Base-by-base conservation (phyloP, 2,113 vertebrate genomes). In the Erythrolamprus reginae region DNA sequence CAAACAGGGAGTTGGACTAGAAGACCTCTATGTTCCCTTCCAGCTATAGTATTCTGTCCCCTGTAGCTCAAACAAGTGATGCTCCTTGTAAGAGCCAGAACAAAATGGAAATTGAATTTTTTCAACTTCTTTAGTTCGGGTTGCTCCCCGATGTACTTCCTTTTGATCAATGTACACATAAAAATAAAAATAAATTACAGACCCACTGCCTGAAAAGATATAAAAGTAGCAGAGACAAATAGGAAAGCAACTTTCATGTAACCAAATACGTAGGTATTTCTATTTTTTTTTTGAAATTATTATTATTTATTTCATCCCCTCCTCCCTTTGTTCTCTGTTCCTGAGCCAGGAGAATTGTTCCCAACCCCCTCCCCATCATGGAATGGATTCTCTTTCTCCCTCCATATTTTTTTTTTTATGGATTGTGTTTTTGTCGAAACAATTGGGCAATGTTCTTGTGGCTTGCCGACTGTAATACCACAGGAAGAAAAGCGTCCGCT, bases 381-480 rank as follows among this genome's bases (percentile, higher is more conserved):
- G 89, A 95, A 90, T 92, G 77, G 51, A 88, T 93, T 95, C 89
- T 85, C 90, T 93, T 45, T 28, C 28, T 52, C 13, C n/a, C 15
- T 87, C 56, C 90, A 26, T 13, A 6, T 7, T 7, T 0, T 19
- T 87, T 3, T 45, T 15, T 17, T 38, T 42, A 87, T 38, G 86
- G 85, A 92, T 93, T 94, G 91, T 95, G 90, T 95, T 96, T 95
- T 95, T 94, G 92, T 90, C 90, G 93, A 96, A 93, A 96, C 95
- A 96, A 96, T 96, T 92, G 95, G 95, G 93, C 95, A 96, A 95
- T 96, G 94, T 96, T 95, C 95, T 95, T 94, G 93, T 96, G 95
- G 95, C 93, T 95, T 94, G 95, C 95, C 95, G 94, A 95, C 92
- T 95, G 93, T 90, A 94, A 95, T 95, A 95, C 95, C 95, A 95